These are phyloP conservation scores for Stichopus horrens DNA, from an alignment of 53 echinoderm and acorn worm genomes.

Conservation along the genomic window DNA sequence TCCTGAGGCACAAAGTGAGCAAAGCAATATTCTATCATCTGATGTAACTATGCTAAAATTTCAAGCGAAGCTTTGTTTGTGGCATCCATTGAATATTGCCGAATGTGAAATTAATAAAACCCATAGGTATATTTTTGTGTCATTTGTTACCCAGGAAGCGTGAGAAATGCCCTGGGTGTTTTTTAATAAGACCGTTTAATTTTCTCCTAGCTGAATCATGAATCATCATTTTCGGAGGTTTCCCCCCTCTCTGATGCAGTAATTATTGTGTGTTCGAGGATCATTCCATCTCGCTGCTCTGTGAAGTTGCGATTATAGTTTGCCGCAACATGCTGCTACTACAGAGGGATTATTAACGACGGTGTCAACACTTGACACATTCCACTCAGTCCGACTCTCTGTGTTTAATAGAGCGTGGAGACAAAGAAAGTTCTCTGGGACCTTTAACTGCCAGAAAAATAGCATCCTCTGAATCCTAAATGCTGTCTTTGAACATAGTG, in stretches of 20 bases:
- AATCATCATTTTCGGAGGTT: constrained; percentile 15
- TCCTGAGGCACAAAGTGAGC: too few species aligned
- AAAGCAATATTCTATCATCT: too few species aligned
- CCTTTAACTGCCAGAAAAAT: neutral
- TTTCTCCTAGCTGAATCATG: neutral
- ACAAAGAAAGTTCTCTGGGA: neutral
- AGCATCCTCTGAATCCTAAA: too few species aligned
- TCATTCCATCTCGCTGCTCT: neutral
- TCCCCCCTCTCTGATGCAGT: neutral
- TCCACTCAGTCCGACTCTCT: neutral
- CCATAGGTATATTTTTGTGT: neutral
- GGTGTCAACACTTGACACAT: neutral
- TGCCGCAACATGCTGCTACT: neutral
- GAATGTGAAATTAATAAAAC: neutral
- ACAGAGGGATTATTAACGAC: neutral
- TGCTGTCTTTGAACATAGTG: too few species aligned
- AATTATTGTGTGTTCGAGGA: neutral
- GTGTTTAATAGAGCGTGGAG: constrained; percentile 15
- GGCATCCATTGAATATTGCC: neutral
- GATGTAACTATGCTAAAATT: too few species aligned
- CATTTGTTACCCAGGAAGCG: neutral
- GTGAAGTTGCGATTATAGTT: neutral
- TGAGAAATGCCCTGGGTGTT: neutral
- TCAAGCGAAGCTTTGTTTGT: too few species aligned
- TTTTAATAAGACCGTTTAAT: neutral